Percentiles rank a stretch among this genome's conserved stretches.
phyloP scores from a whole-genome alignment of 2,888 invertebrate genomes.

The Chrysodeixis includens region DNA sequence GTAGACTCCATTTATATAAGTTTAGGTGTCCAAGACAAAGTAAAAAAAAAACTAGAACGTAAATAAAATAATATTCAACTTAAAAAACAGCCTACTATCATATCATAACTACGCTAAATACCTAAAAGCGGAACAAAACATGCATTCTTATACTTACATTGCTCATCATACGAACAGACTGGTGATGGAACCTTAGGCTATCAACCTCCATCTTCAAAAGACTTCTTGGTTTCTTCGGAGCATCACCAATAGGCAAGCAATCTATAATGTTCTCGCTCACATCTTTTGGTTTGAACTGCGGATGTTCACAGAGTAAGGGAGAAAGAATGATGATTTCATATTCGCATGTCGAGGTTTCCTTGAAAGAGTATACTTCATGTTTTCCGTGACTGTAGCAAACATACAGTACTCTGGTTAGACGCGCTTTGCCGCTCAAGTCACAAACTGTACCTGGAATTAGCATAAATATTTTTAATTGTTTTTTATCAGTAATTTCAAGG shows the following conservation, averaged over 20 bases:
- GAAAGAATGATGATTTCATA: constrained; percentile 97
- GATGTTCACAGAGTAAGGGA: constrained; percentile 96
- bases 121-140: constrained; percentile 11
- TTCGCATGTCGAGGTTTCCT: constrained; percentile 97
- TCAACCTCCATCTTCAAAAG: constrained; percentile 92
- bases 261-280: constrained; percentile 93
- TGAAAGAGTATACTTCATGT: constrained; percentile 97
- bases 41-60: too few relatives aligned
- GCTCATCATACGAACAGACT: constrained; percentile 80
- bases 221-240: constrained; percentile 92
- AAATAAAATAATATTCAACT: not conserved
- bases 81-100: constrained; percentile 7
- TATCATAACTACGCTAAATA: constrained; percentile 25
- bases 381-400: constrained; percentile 96
- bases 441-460: constrained; percentile 91
- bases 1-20: too few relatives aligned
- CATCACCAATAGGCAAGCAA: constrained; percentile 91
- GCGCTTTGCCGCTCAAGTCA: constrained; percentile 95
- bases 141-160: constrained; percentile 72
- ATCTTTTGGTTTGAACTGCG: constrained; percentile 94
- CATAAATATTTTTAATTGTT: not conserved
- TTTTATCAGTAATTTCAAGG: not conserved
- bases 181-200: constrained; percentile 91
- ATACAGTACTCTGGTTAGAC: constrained; percentile 94
- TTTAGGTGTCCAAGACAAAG: too few relatives aligned